phyloP scores from a whole-genome alignment of 2,113 vertebrate genomes.

The Cricetomys ansorgei region DNA sequence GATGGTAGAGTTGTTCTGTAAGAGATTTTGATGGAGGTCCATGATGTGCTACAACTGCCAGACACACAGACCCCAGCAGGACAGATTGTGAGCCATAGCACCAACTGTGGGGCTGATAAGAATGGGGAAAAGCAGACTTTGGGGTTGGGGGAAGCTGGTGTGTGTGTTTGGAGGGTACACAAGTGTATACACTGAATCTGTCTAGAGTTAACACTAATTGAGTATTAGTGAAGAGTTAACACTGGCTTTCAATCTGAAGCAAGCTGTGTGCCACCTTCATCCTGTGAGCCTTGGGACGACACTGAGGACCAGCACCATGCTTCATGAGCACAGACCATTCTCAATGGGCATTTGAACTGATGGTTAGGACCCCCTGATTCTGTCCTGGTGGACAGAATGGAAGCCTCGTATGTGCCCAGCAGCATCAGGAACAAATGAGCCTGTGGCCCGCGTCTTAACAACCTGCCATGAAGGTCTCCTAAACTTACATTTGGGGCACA shows the following conservation, averaged over 20 bases:
- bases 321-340: neutral
- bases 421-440: neutral
- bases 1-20: neutral
- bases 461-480: rapidly evolving
- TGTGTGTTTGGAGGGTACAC: neutral
- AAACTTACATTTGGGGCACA: neutral
- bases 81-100: neutral
- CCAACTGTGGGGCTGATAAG: neutral
- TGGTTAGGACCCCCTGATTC: neutral
- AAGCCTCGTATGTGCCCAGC: rapidly evolving
- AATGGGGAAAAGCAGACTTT: neutral
- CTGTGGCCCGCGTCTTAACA: neutral
- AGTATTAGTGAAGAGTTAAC: too few relatives aligned
- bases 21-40: neutral
- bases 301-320: too few relatives aligned
- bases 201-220: neutral
- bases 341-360: neutral
- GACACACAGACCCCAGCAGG: neutral
- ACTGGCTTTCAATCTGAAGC: neutral
- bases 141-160: neutral
- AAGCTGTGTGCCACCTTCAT: neutral
- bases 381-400: too few relatives aligned
- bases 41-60: too few relatives aligned
- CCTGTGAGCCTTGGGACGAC: neutral
- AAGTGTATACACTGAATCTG: neutral